Base-by-base conservation (phyloP, 1,140 invertebrate genomes). In the Panonychus citri region DNA sequence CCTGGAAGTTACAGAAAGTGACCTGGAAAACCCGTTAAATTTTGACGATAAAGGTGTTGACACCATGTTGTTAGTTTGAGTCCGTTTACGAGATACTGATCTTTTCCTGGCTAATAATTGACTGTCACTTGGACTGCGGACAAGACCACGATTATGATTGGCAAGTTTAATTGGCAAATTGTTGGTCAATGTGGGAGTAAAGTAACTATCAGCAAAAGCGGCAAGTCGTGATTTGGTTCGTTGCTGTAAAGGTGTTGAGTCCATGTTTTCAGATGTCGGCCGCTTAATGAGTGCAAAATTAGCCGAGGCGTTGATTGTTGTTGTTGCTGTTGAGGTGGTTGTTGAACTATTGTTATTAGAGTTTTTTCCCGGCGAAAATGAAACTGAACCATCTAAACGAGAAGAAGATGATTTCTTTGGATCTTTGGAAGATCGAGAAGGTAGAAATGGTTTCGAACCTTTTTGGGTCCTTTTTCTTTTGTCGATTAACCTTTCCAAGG, bases 401-500 rank as follows among this genome's bases (percentile, higher is more conserved):
- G 30, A 7, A 34, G 43, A 40, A 17, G 39, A 40, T n/a, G 13
- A 24, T 46, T 46, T 46, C n/a, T 46, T 46, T 10, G 15, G 15
- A 2, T 46, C 43, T 19, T 7, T 34, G 30, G 30, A 34, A 34
- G 30, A 21, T n/a, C 43, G 43, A n/a, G 43, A 46, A 12, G 43
- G n/a, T 3, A 19, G 43, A 24, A 46, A 21, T 46, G 43, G 1
- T 46, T 19, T 15, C 19, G 30, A 12, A 34, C 30, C 30, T 27
- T 27, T 34, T 42, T 27, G 34, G 17, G 15, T 19, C 19, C 26
- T 21, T 13, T 57, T 42, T n/a, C 37, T 27, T 53, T 37, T 63
- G 4, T 89, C 85, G 46, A 78, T 81, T 25, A 88, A 67, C 58
- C 85, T 72, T 64, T 90, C 85, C 51, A 91, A 66, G 1, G 87